Conservation (phyloP, 2,888 invertebrate species). For the Noctua janthina region DNA sequence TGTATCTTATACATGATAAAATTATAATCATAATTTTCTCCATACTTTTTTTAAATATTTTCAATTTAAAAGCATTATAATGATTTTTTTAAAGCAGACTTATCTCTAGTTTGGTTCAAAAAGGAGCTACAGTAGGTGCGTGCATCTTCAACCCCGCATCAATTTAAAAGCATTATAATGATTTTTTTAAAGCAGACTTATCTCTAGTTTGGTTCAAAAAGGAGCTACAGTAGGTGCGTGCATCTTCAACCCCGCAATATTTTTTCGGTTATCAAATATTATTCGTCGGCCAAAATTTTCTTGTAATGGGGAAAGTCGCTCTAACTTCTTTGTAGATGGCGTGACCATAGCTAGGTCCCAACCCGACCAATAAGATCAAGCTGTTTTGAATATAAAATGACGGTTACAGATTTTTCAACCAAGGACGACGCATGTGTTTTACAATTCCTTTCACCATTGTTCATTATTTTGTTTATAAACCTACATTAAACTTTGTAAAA, state of each 20-base stretch:
- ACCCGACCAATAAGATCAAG: background rate
- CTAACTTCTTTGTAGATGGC: background rate
- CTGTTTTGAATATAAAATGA: background rate
- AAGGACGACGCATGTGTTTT: background rate
- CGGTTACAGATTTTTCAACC: background rate
- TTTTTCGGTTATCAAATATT: background rate
- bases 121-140: background rate
- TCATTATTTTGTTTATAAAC: background rate
- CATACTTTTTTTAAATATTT: background rate
- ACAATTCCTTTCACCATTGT: background rate
- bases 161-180: background rate
- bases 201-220: background rate
- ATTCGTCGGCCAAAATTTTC: background rate
- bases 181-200: background rate
- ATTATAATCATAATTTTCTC: background rate
- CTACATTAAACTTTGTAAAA: background rate
- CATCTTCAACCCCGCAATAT: background rate
- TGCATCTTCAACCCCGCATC: background rate
- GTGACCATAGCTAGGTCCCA: background rate
- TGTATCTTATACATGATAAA: background rate
- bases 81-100: background rate
- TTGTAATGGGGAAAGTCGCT: background rate
- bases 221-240: background rate
- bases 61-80: background rate
- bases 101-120: background rate